These are phyloP conservation scores for Uria lomvia DNA, from an alignment of 2,113 vertebrate genomes.

Conservation along the genomic window DNA sequence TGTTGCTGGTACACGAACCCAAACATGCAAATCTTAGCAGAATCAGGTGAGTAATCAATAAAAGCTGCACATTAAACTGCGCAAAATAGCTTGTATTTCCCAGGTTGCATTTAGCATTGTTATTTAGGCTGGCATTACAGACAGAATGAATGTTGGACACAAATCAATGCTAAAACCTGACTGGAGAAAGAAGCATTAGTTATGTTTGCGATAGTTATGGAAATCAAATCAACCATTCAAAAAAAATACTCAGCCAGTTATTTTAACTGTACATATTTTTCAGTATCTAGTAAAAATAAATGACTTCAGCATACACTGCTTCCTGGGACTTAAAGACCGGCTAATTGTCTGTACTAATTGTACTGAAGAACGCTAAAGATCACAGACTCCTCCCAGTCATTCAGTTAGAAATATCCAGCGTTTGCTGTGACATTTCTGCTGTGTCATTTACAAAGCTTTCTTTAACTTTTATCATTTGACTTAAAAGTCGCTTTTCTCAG, in stretches of 20 bases:
- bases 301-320: slow-evolving; percentile 34
- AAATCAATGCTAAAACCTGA: not conserved
- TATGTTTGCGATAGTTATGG: not conserved
- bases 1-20: not conserved
- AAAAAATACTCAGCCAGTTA: not conserved
- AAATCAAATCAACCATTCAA: slow-evolving; percentile 13
- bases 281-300: slow-evolving; percentile 50
- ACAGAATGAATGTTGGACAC: not conserved
- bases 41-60: not conserved
- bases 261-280: slow-evolving; percentile 33
- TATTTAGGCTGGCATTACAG: not conserved
- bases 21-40: not conserved
- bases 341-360: slow-evolving; percentile 37
- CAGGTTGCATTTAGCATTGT: not conserved
- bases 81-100: not conserved
- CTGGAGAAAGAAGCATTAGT: not conserved
- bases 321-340: slow-evolving; percentile 45
- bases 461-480: not conserved
- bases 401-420: slow-evolving; percentile 10
- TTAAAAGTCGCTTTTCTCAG: not conserved
- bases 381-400: slow-evolving; percentile 14
- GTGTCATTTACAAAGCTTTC: not conserved
- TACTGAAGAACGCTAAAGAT: slow-evolving; percentile 28
- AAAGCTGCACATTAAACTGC: not conserved
- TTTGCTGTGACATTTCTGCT: not conserved